Evolutionary conservation across 2,113 vertebrate species (phyloP), one percentile per base, ranked within the genome.

Genomic region (Halcyon malimbica): DNA sequence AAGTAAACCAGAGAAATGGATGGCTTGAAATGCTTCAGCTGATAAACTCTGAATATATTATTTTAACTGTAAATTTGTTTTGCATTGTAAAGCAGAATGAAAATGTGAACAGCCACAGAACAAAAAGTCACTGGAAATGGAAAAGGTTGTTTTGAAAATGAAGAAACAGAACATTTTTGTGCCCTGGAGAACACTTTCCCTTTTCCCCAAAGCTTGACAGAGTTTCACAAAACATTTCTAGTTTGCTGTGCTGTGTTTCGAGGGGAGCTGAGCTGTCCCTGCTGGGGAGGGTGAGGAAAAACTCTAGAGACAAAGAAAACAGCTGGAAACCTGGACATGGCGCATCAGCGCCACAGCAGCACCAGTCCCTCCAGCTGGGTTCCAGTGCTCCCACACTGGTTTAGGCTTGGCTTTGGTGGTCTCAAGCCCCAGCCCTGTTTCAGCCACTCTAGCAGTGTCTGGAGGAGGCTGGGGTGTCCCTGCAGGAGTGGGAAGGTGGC

Each of bases 41-140:
- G 94, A 96, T 94, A 96, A 97, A 90, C 54, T 9, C 48, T 11
- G 31, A 90, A 86, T 77, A n/a, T 50, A 69, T 94, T 94, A 77
- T 88, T 94, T 80, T 74, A 86, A 62, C 59, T 11, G 46, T 7
- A 57, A 53, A 76, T 92, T 90, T 85, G 33, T 29, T 90, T 86
- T 73, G 59, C 3, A 1, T n/a, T 76, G 35, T 42, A 21, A 76
- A 69, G 79, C 13, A 53, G 79, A 73, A 77, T 5, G 54, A 79
- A 87, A 73, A 83, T 20, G 50, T 86, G 69, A 57, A 88, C 67
- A 62, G 44, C 10, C 54, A 48, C 21, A 65, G 70, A 39, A 62
- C 29, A 57, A 53, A 64, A 68, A 83, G 63, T 15, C 79, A 44
- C 23, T 73, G 50, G 48, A 62, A 90, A 46, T 41, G 53, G 78